Evolutionary conservation across 2,888 invertebrate genomes (phyloP), one percentile per base, ranked within the genome.

Genomic region (Cheilosia grossa): DNA sequence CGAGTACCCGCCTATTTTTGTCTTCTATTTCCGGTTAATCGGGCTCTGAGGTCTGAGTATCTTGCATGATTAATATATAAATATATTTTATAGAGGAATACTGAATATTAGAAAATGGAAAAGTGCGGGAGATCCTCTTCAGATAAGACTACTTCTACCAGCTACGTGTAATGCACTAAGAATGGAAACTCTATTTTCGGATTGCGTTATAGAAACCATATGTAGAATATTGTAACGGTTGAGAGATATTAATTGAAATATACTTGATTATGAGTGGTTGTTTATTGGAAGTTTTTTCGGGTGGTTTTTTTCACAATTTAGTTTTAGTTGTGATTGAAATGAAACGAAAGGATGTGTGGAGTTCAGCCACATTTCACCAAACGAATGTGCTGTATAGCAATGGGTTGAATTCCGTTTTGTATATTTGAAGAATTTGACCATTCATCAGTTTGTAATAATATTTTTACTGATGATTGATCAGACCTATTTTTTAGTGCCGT

Each of bases 171-270:
- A 17, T 17, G 47, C 37, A 37, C 24, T 24, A 17, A 24, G 24
- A 27, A 13, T 6, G 53, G 3, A 42, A 54, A 44, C 30, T 70
- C 70, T 83, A 83, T 83, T 83, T 83, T 75, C n/a, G 49, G 74
- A 69, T 37, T 47, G 19, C 47, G n/a, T 80, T 83, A 80, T 80
- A 66, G 83, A 80, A 83, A 66, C 83, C 83, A 80, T 66, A 70
- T 83, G 83, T 42, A 66, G 63, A 59, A 49, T 54, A 59, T 56
- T 74, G 69, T 63, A 74, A 74, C 37, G 83, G 70, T 69, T 70
- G 80, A 80, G 59, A 53, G 64, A 83, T 75, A 66, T 70, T 80
- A 74, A 80, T 83, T 67, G 69, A 72, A 70, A 56, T 33, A 56
- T 27, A 49, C 58, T 78, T 69, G 72, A 73, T 72, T 82, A 67